Evolutionary conservation across 2,888 invertebrate genomes (phyloP).

Genomic region (Epistrophe grossulariae): DNA sequence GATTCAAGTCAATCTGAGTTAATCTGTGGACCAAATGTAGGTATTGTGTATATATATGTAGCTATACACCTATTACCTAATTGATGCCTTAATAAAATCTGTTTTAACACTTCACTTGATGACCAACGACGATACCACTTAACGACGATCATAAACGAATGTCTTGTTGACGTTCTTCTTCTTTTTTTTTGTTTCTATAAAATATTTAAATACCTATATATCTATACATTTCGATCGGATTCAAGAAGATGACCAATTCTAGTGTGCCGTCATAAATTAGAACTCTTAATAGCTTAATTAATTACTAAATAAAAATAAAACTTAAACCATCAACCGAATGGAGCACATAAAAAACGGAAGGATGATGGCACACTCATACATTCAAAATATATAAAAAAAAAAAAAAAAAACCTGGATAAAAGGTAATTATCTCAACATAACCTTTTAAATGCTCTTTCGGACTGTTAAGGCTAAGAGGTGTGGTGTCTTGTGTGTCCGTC

Average conservation of each 20-base stretch:
- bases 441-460: conserved; percentile 69
- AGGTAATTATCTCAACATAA: conserved; percentile 73
- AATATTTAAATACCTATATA: neutral
- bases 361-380: conserved; percentile 20
- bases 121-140: conserved; percentile 18
- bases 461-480: conserved; percentile 31
- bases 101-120: conserved; percentile 42
- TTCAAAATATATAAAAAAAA: neutral
- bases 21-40: conserved; percentile 4
- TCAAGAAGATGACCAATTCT: conserved; percentile 56
- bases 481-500: conserved; percentile 38
- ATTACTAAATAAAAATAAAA: conserved; percentile 73
- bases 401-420: conserved; percentile 42
- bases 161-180: conserved; percentile 21
- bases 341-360: conserved; percentile 45
- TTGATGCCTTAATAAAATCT: conserved; percentile 51
- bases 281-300: conserved; percentile 77
- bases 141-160: conserved; percentile 61
- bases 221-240: neutral
- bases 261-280: conserved; percentile 75
- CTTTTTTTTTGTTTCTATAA: neutral
- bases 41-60: neutral
- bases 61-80: conserved; percentile 26
- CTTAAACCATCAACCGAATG: conserved; percentile 47
- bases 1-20: conserved; percentile 11